phyloP scores from a whole-genome alignment of 2,888 invertebrate species.

The Meloe dianella region DNA sequence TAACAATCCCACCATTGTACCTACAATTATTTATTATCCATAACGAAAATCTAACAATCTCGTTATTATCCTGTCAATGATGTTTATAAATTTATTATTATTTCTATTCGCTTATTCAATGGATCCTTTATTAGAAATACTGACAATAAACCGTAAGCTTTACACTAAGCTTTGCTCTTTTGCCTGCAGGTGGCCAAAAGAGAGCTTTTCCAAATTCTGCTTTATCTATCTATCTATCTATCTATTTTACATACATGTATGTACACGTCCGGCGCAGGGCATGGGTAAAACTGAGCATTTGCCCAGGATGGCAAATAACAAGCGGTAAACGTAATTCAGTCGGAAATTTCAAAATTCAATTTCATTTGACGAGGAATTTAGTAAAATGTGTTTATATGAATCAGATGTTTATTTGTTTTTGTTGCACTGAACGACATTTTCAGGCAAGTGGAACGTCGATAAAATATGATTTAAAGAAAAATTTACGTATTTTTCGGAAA shows the following conservation, averaged over 20 bases:
- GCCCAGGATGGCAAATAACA: too few relatives aligned
- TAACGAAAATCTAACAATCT: not conserved
- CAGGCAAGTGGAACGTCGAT: too few relatives aligned
- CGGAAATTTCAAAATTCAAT: too few relatives aligned
- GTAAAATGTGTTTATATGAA: too few relatives aligned
- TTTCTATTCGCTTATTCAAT: not conserved
- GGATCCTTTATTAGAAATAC: not conserved
- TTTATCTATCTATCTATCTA: not conserved
- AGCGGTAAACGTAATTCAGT: too few relatives aligned
- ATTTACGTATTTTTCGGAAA: too few relatives aligned
- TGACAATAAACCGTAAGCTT: not conserved
- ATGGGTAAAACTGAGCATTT: too few relatives aligned
- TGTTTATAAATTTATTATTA: not conserved
- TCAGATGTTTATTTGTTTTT: too few relatives aligned
- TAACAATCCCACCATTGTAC: not conserved
- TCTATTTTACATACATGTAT: not conserved
- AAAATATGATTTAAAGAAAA: too few relatives aligned
- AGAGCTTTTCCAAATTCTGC: conserved; percentile 4
- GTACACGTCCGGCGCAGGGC: too few relatives aligned
- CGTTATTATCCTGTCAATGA: not conserved
- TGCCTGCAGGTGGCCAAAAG: conserved; percentile 7
- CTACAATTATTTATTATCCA: not conserved
- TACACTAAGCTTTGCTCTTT: not conserved
- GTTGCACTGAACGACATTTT: too few relatives aligned
- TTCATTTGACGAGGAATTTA: too few relatives aligned